Conservation (phyloP, 2,888 invertebrate genomes). For the Ormyrus pomaceus region DNA sequence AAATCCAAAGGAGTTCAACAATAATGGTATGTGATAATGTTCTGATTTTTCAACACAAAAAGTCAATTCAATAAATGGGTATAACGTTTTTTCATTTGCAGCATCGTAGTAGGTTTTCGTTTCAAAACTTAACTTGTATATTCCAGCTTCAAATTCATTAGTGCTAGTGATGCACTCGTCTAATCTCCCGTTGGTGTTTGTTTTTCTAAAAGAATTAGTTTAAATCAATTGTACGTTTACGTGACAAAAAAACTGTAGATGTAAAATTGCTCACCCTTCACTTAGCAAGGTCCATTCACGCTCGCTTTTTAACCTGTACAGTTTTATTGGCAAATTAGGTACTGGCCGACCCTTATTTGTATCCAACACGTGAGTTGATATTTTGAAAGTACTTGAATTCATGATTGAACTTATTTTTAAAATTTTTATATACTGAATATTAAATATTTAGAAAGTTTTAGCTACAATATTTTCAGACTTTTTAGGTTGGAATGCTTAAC, state of each 20-base stretch:
- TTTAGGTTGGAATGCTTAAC: slow-evolving; percentile 42
- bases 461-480: neutral
- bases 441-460: too few relatives aligned
- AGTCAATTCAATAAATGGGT: slow-evolving; percentile 85
- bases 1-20: slow-evolving; percentile 85
- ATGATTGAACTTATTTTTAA: too few relatives aligned
- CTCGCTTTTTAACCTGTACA: slow-evolving; percentile 80
- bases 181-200: too few relatives aligned
- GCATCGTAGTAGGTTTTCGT: slow-evolving; percentile 82
- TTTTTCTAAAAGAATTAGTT: too few relatives aligned
- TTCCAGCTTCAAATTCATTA: slow-evolving; percentile 78
- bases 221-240: too few relatives aligned
- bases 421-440: too few relatives aligned
- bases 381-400: slow-evolving; percentile 65
- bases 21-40: slow-evolving; percentile 85
- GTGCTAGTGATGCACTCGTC: too few relatives aligned
- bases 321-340: slow-evolving; percentile 79
- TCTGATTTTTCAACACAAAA: slow-evolving; percentile 80
- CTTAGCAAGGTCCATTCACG: slow-evolving; percentile 59
- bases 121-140: slow-evolving; percentile 84
- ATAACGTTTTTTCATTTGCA: slow-evolving; percentile 79
- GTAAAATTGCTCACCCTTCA: slow-evolving; percentile 38
- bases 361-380: slow-evolving; percentile 86
- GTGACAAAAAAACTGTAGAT: too few relatives aligned
- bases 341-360: slow-evolving; percentile 82